Base-by-base conservation (phyloP, 2,888 invertebrate genomes). In the Drosophila anomelani region DNA sequence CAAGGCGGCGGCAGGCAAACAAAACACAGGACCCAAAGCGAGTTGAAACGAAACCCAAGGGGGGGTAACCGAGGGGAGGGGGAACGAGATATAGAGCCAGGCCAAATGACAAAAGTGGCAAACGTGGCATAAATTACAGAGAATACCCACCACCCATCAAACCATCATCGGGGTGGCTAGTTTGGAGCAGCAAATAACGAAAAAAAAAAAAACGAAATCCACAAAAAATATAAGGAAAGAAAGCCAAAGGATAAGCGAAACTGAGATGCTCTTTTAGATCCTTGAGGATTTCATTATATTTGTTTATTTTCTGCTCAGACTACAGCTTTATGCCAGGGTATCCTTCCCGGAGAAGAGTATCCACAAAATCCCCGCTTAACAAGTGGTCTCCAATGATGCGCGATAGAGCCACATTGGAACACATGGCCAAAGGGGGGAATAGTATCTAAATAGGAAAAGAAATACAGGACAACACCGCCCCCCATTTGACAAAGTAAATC, bases 111-210 rank as follows among this genome's bases (percentile, higher is more conserved):
- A 86, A 81, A 86, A 87, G 85, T 84, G 82, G 72, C 79, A 85
- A 86, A 87, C 86, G 86, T 89, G 89, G 88, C 86, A 86, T 89
- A 89, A 86, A 82, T 86, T 89, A 88, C 79, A 73, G 68, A 54
- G 29, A 20, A 46, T 13, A 54, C 23, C 57, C 41, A 36, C 55
- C 68, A 36, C 55, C 47, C 38, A 47, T 10, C 36, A 13, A n/a
- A 32, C 29, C 46, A 29, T 47, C 56, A 38, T 54, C 39, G 41
- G 44, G 58, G 41, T 34, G 20, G 41, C 54, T 68, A 68, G 67
- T 67, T 68, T 23, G n/a, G 32, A 32, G 29, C 15, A 12, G n/a
- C 26, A 15, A 8, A 20, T 20, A 20, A 20, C 20, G 20, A 20
- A 47, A 6, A 36, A n/a, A 49, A 8, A 4, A 6, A 38, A 26